Evolutionary conservation across 2,113 vertebrate genomes (phyloP), one percentile per base, ranked within the genome.

Genomic region (Chunga burmeisteri): DNA sequence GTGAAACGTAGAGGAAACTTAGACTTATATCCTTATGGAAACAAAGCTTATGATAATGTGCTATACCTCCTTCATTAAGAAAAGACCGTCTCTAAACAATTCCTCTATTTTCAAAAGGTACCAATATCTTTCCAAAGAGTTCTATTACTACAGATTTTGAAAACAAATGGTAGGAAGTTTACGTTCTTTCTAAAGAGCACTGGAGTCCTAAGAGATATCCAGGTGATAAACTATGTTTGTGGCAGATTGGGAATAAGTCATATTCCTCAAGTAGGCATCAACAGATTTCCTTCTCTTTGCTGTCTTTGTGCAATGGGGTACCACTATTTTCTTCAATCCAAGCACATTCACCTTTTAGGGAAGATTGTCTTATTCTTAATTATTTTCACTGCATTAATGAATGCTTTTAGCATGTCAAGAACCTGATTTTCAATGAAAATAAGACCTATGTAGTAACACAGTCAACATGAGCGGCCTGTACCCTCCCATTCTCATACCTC

Each of bases 381-480:
- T 81, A 30, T 74, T 44, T 86, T 47, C 56, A 55, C 4, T 58
- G 32, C 9, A 49, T 49, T 5, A 46, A 10, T 3, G 6, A 55
- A 62, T 23, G 16, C 2, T 88, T 88, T 59, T 61, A 44, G 7
- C 2, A 12, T 71, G 81, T 87, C 61, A 62, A 78, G 19, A 50
- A 70, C 3, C 8, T 71, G 9, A 2, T 50, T 77, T 66, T 62
- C 13, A 14, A 46, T 32, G 16, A 87, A 89, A 91, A 40, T 49
- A 70, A 73, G 38, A 58, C 25, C 47, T 50, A 16, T 7, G 11
- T 36, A 71, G 25, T 55, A 88, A 53, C 3, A 74, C 1, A 88
- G 22, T 30, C 30, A 68, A 56, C 11, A 42, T 0, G 2, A 11
- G 10, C 6, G 58, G 4, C 13, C 30, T 65, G 4, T 0, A 4